A percentile compares a stretch with the other conserved stretches of the same genome.
phyloP scores from a whole-genome alignment of 2,113 vertebrate genomes.

The Eleginops maclovinus region DNA sequence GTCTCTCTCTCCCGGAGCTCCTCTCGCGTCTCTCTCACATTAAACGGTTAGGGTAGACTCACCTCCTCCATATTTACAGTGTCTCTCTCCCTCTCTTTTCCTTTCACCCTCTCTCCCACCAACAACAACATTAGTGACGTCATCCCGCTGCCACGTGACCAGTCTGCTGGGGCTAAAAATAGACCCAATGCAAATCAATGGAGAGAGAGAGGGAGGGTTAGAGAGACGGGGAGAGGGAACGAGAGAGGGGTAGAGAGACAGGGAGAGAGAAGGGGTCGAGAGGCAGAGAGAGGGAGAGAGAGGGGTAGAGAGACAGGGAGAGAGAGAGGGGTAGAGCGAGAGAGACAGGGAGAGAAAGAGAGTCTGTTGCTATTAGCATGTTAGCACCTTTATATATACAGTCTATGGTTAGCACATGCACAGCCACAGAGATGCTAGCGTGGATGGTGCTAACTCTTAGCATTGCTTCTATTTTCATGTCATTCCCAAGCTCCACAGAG shows the following conservation, averaged over 20 bases:
- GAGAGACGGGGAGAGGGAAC: conserved; percentile 13
- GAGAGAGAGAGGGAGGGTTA: conserved; percentile 47
- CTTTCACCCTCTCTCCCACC: conserved; percentile 57
- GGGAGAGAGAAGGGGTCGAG: too few species aligned
- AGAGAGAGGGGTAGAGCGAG: too few species aligned
- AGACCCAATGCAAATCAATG: conserved; percentile 65
- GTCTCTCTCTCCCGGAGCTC: conserved; percentile 14
- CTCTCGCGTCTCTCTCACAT: neutral
- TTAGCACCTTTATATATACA: too few species aligned
- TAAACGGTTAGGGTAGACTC: conserved; percentile 22
- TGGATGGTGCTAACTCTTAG: too few species aligned
- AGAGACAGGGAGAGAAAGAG: too few species aligned
- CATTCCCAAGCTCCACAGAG: too few species aligned
- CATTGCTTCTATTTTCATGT: too few species aligned
- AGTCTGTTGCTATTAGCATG: too few species aligned
- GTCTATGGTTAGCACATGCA: too few species aligned
- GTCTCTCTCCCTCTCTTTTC: conserved; percentile 20
- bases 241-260: too few species aligned
- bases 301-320: too few species aligned
- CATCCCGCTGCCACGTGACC: conserved; percentile 78
- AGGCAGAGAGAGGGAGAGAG: conserved; percentile 14
- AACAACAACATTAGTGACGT: conserved; percentile 81
- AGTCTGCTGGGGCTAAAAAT: conserved; percentile 79
- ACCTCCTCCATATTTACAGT: conserved; percentile 75
- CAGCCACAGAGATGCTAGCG: too few species aligned